phyloP scores from a whole-genome alignment of 2,113 vertebrate genomes.

The Heteronetta atricapilla region DNA sequence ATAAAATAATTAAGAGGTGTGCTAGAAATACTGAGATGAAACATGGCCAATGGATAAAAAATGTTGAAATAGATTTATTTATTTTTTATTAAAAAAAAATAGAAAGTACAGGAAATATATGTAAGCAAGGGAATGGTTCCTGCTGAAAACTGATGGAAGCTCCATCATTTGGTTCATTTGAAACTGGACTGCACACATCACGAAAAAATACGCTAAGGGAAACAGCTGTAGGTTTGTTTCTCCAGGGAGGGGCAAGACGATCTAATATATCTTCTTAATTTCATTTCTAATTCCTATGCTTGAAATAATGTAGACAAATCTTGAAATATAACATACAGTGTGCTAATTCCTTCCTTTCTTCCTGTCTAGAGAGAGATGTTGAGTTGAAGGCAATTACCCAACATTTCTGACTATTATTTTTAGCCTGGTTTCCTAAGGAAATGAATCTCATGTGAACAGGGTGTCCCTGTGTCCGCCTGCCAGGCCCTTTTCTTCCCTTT shows the following conservation, averaged over 20 bases:
- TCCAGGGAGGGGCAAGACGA: neutral
- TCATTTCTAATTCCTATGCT: constrained; percentile 62
- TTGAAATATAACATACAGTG: constrained; percentile 52
- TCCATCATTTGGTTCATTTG: constrained; percentile 49
- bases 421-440: constrained; percentile 61
- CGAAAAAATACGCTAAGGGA: constrained; percentile 2
- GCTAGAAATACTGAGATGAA: constrained; percentile 30
- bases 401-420: constrained; percentile 52
- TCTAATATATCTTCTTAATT: constrained; percentile 67
- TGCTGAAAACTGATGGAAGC: constrained; percentile 55
- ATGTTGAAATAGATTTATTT: neutral
- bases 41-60: neutral
- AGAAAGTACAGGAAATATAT: neutral
- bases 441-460: constrained; percentile 23
- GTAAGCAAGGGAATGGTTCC: constrained; percentile 11
- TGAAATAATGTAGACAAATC: constrained; percentile 52
- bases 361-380: constrained; percentile 58
- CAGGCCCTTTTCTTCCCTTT: constrained; percentile 31
- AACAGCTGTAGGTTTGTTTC: constrained; percentile 39
- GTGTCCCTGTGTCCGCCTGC: neutral
- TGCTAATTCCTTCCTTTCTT: constrained; percentile 62
- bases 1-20: constrained; percentile 44
- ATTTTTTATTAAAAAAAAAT: neutral
- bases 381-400: constrained; percentile 48
- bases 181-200: neutral